A percentile compares a stretch with the other conserved stretches of the same genome.
Evolutionary conservation across 2,888 invertebrate genomes (phyloP).

Genomic region (Chorisops tibialis): DNA sequence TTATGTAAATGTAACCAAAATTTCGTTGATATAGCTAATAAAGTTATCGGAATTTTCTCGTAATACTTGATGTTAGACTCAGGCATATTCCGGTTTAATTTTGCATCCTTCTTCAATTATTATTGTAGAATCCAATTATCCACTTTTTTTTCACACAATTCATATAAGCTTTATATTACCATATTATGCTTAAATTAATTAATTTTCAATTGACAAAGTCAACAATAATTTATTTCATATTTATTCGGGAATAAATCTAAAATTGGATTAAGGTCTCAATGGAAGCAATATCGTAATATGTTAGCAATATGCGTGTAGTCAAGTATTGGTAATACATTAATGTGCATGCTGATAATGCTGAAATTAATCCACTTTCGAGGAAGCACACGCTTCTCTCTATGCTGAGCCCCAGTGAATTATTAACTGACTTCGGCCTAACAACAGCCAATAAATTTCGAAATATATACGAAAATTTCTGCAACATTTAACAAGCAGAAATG

Average conservation of each 20-base stretch:
- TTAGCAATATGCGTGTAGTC: neutral
- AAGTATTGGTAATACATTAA: constrained; percentile 17
- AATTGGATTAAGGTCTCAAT: constrained; percentile 18
- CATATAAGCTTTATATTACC: no score
- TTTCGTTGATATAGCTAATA: no score
- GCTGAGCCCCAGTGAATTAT: constrained; percentile 23
- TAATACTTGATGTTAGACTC: no score
- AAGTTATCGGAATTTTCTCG: no score
- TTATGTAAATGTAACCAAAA: no score
- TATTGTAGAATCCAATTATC: no score
- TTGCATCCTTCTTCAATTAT: no score
- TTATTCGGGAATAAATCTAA: constrained; percentile 11
- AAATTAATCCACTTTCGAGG: constrained; percentile 23
- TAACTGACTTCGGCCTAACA: constrained; percentile 19
- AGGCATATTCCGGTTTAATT: no score
- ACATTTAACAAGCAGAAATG: constrained; percentile 25
- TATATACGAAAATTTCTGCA: constrained; percentile 21
- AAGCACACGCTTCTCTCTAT: constrained; percentile 4
- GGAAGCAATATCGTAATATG: constrained; percentile 10
- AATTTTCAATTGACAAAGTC: no score
- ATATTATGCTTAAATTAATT: no score
- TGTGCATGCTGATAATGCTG: constrained; percentile 25
- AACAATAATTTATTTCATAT: no score
- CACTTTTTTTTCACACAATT: no score
- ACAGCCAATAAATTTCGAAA: constrained; percentile 16